Evolutionary conservation across 2,113 vertebrate species (phyloP).

Genomic region (Gulo gulo): DNA sequence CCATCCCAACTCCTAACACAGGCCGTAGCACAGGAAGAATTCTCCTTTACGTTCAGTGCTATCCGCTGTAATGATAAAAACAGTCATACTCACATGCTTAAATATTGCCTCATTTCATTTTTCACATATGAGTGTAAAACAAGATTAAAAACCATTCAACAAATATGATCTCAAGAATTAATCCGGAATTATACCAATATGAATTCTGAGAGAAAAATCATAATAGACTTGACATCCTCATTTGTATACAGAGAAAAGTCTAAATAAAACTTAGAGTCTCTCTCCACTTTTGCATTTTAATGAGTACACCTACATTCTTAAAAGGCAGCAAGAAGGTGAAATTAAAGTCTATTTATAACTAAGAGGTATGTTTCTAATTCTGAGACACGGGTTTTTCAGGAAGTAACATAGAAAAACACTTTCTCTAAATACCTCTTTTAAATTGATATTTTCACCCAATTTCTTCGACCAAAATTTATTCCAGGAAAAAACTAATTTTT

Average conservation of each 20-base stretch:
- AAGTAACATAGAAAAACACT: neutral
- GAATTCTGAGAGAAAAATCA: neutral
- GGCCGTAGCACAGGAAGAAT: fast-evolving
- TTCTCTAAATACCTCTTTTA: neutral
- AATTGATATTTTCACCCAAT: neutral
- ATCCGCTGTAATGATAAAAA: neutral
- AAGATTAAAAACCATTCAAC: neutral
- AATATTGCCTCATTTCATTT: neutral
- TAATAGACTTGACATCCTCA: neutral
- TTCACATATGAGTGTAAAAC: neutral
- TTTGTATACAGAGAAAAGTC: no score
- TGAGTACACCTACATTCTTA: neutral
- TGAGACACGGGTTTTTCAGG: neutral
- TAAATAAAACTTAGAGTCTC: neutral
- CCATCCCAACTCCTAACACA: no score
- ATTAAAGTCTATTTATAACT: neutral
- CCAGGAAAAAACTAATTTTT: neutral
- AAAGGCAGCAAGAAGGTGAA: neutral
- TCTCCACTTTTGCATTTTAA: neutral
- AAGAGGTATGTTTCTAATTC: neutral
- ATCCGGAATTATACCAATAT: neutral
- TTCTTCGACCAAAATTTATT: neutral
- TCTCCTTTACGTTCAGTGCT: neutral
- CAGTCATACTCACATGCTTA: neutral
- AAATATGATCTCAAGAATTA: neutral